phyloP scores from a whole-genome alignment of 2,113 vertebrate species.

The Apistogramma diplotaenia region DNA sequence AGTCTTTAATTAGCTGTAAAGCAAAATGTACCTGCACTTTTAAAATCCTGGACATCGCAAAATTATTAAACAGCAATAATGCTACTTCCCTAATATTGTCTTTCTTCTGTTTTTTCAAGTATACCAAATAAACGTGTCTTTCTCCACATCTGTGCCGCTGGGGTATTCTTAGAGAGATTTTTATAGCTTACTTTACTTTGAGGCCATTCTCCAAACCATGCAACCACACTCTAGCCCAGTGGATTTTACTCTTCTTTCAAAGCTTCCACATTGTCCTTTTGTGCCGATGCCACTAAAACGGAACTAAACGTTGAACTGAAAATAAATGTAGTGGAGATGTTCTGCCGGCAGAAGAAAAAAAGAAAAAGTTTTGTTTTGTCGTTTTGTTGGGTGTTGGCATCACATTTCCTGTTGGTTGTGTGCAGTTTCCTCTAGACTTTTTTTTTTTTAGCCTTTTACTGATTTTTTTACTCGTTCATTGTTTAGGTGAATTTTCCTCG shows the following conservation, averaged over 20 bases:
- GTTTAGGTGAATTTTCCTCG: slow-evolving; percentile 17
- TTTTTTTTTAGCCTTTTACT: slow-evolving; percentile 34
- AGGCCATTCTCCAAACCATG: slow-evolving; percentile 24
- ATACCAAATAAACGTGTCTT: slow-evolving; percentile 7
- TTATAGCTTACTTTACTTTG: slow-evolving; percentile 43
- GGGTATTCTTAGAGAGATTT: slow-evolving; percentile 57
- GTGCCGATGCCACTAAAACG: slow-evolving; percentile 41
- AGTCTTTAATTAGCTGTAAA: neutral
- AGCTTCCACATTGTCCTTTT: slow-evolving; percentile 34
- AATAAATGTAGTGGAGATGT: neutral
- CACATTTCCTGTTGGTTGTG: slow-evolving; percentile 44
- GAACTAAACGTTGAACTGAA: neutral
- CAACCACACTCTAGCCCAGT: slow-evolving; percentile 31
- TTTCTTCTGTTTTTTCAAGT: neutral
- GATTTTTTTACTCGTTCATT: slow-evolving; percentile 39
- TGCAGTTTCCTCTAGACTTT: slow-evolving; percentile 34
- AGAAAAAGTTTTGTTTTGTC: neutral
- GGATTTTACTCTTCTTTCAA: slow-evolving; percentile 41
- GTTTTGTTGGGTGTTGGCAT: slow-evolving; percentile 37
- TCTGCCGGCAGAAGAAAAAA: neutral
- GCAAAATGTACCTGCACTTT: neutral
- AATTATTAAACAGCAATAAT: neutral
- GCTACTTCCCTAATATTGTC: neutral
- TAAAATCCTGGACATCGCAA: neutral
- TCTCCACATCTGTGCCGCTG: slow-evolving; percentile 38